Evolutionary conservation across 2,113 vertebrate genomes (phyloP).

Genomic region (Chauna torquata): DNA sequence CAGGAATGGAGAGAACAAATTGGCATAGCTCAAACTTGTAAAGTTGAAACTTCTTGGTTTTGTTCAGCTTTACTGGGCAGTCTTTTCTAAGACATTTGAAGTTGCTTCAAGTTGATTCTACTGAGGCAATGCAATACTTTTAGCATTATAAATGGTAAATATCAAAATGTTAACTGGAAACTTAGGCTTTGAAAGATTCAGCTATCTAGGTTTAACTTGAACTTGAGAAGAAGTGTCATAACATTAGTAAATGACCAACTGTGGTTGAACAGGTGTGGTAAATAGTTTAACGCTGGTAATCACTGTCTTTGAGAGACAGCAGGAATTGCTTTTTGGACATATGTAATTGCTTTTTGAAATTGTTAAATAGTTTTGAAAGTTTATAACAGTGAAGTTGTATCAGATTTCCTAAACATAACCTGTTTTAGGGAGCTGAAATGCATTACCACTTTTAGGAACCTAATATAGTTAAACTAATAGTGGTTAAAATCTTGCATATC

Average conservation of each 20-base stretch:
- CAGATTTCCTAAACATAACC: background rate
- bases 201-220: background rate
- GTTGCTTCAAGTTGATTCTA: background rate
- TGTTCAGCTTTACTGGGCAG: background rate
- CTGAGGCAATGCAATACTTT: background rate
- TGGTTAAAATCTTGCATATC: background rate
- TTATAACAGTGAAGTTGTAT: background rate
- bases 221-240: background rate
- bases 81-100: background rate
- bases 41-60: background rate
- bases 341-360: background rate
- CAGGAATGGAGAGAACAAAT: background rate
- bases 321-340: background rate
- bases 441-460: background rate
- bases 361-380: background rate
- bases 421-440: background rate
- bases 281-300: background rate
- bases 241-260: background rate
- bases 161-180: background rate
- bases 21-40: background rate
- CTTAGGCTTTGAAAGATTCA: background rate
- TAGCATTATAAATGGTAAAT: background rate
- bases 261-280: background rate
- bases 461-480: background rate
- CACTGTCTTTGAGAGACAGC: background rate